Evolutionary conservation across 2,113 vertebrate species (phyloP).

Genomic region (Aspidoscelis tigris): DNA sequence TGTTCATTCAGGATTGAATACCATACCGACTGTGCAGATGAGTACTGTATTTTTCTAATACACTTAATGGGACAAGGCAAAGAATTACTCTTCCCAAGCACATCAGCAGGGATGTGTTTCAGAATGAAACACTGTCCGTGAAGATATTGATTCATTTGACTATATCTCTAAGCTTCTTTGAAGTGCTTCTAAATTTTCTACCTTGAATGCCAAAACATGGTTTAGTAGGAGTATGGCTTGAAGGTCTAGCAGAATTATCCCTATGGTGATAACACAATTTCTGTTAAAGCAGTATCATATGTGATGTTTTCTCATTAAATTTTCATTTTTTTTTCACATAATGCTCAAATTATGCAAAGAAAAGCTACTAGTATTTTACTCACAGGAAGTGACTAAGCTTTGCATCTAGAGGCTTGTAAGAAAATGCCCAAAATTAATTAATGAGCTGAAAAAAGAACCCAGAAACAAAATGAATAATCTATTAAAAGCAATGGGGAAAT

Average conservation of each 20-base stretch:
- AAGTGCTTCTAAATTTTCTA: background rate
- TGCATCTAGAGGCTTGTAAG: no score
- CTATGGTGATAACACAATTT: background rate
- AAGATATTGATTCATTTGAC: background rate
- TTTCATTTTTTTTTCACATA: no score
- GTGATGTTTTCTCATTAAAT: background rate
- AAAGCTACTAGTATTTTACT: no score
- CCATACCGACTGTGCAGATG: fast-evolving
- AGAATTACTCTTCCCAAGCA: slow-evolving; percentile 14
- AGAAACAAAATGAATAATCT: no score
- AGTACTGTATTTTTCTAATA: background rate
- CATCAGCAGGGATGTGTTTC: slow-evolving; percentile 18
- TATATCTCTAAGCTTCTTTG: fast-evolving
- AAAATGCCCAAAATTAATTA: no score
- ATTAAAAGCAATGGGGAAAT: no score
- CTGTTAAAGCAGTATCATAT: background rate
- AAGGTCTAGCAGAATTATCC: background rate
- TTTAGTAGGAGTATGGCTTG: background rate
- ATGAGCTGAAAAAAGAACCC: no score
- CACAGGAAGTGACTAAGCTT: no score
- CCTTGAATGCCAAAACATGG: background rate
- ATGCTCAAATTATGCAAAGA: no score
- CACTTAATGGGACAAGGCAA: background rate
- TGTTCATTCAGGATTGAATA: background rate
- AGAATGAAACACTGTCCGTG: background rate